Conservation (phyloP, 2,888 invertebrate genomes). For the Agriotes lineatus region DNA sequence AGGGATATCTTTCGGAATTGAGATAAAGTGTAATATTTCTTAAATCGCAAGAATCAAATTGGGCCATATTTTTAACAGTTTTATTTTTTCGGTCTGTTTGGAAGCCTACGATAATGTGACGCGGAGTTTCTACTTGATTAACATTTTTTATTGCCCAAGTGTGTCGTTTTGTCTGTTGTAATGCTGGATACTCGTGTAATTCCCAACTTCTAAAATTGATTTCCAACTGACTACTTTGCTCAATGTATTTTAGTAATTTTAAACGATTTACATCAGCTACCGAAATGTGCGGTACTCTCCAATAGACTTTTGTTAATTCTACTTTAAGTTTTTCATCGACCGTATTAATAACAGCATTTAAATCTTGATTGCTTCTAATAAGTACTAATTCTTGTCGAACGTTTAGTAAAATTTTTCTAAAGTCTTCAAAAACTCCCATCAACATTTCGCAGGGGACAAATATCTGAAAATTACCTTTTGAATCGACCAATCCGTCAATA, state of each 20-base stretch:
- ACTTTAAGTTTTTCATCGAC: neutral
- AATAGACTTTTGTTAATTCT: neutral
- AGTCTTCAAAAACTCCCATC: constrained; percentile 22
- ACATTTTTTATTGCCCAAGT: constrained; percentile 57
- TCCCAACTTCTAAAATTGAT: constrained; percentile 58
- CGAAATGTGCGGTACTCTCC: neutral
- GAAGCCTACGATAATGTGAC: constrained; percentile 60
- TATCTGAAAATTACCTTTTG: constrained; percentile 3
- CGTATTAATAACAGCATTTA: neutral
- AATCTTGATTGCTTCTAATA: neutral
- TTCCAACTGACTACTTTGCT: constrained; percentile 22
- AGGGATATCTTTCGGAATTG: constrained; percentile 59
- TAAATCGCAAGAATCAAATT: constrained; percentile 53
- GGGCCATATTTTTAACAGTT: constrained; percentile 46
- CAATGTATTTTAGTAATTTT: constrained; percentile 41
- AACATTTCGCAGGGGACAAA: constrained; percentile 10
- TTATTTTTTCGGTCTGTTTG: constrained; percentile 60
- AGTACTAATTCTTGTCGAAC: neutral
- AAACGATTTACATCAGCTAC: constrained; percentile 48
- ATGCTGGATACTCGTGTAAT: constrained; percentile 58
- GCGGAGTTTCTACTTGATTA: constrained; percentile 57
- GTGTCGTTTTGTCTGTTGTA: constrained; percentile 56
- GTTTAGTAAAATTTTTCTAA: neutral
- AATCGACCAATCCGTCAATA: neutral
- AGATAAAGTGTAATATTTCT: constrained; percentile 58